Base-by-base conservation (phyloP, 2,113 vertebrate species). In the Ameiurus melas region DNA sequence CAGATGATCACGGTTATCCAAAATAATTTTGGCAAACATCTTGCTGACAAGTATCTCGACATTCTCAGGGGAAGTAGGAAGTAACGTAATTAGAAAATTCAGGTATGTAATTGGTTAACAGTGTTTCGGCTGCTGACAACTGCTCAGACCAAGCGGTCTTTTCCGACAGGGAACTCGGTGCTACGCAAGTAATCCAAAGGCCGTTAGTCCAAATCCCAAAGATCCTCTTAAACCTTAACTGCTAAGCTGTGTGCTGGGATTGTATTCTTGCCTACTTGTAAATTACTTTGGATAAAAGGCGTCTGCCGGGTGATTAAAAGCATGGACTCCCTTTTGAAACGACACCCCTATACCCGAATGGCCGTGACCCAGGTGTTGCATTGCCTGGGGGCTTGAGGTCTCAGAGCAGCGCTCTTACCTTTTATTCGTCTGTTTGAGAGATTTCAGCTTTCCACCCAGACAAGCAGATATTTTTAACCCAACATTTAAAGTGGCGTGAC, bases 341-440 rank as follows among this genome's bases (percentile, higher is more conserved):
- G 58, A 60, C 53, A 60, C 16, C 7, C 10, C 30, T 27, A 22
- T 4, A 36, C 57, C 77, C 70, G 47, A 86, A 73, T 86, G 36
- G 64, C 82, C 27, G 12, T 73, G 27, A 86, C 80, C 89, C 89
- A 86, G 89, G 89, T 89, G 87, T 90, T 90, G 51, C 55, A 2
- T 84, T 25, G 87, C 89, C 73, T 36, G 22, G 55, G 80, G 84
- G 47, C 39, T 16, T 20, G 70, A 39, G 39, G 22, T 83, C 81
- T 36, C 64, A n/a, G 30, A 17, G 55, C 60, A 78, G 20, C 22
- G 25, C 71, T 60, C 4, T 19, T 36, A 14, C 33, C 84, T 81
- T 78, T 88, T 9, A 73, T n/a, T 43, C 22, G 53, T 13, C 80
- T 58, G 12, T 58, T 55, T 27, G 27, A 64, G 75, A n/a, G 57